Evolutionary conservation across 2,888 invertebrate species (phyloP).

Genomic region (Sinodicranocentrus sp.): DNA sequence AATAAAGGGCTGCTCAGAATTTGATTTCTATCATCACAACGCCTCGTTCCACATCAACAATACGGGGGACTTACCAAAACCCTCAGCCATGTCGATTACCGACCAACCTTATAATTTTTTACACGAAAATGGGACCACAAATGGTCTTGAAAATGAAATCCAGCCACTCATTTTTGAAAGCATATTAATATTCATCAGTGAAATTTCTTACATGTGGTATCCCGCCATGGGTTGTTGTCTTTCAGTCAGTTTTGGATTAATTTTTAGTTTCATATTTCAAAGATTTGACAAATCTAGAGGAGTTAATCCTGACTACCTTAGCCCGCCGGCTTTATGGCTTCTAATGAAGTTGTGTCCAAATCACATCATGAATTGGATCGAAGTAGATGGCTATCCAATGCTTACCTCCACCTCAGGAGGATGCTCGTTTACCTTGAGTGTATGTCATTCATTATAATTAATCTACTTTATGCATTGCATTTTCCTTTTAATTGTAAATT

Average conservation of each 20-base stretch:
- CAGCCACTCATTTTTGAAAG: no score
- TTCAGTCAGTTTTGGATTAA: constrained; percentile 52
- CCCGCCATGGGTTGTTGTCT: constrained; percentile 61
- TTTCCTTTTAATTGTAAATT: not conserved
- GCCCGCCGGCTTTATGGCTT: constrained; percentile 67
- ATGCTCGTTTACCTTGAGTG: constrained; percentile 52
- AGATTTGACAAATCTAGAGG: constrained; percentile 38
- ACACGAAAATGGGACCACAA: no score
- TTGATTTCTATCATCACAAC: constrained; percentile 44
- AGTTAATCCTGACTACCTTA: constrained; percentile 68
- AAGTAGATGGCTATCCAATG: constrained; percentile 62
- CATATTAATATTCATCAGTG: no score
- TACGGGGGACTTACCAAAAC: constrained; percentile 15
- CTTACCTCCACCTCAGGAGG: constrained; percentile 53
- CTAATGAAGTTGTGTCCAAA: constrained; percentile 62
- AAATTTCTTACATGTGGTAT: constrained; percentile 72
- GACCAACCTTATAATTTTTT: no score
- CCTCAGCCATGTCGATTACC: not conserved
- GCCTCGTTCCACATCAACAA: constrained; percentile 20
- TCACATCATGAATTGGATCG: constrained; percentile 68
- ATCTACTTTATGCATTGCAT: not conserved
- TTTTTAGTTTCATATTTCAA: constrained; percentile 62
- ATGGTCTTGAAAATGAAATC: no score
- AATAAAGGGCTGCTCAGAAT: constrained; percentile 48
- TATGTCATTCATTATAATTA: constrained; percentile 13